These are phyloP conservation scores for Drosophila azteca DNA, from an alignment of 1,140 invertebrate species.

Conservation along the genomic window DNA sequence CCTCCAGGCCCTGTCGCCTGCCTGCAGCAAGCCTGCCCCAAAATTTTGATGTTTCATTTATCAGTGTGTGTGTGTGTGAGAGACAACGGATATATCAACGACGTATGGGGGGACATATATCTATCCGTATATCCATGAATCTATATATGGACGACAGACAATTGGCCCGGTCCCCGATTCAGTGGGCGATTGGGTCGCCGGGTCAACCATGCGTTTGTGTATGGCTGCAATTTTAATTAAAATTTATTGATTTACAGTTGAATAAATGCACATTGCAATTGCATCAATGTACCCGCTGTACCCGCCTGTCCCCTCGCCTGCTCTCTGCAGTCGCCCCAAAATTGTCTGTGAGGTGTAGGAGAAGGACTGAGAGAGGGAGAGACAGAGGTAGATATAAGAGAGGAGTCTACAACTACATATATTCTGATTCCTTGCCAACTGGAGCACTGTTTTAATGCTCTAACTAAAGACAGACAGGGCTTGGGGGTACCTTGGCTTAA, in stretches of 20 bases:
- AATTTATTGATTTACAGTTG: conserved; percentile 82
- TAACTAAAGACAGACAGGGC: too few species aligned
- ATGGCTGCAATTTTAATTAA: conserved; percentile 78
- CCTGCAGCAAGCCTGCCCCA: not conserved
- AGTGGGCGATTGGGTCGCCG: conserved; percentile 30
- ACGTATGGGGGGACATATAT: too few species aligned
- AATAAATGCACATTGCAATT: conserved; percentile 68
- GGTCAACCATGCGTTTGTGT: conserved; percentile 41
- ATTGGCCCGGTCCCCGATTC: conserved; percentile 43
- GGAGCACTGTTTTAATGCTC: too few species aligned
- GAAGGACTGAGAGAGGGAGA: too few species aligned
- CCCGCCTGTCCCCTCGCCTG: too few species aligned
- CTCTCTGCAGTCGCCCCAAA: too few species aligned
- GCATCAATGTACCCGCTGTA: conserved; percentile 45
- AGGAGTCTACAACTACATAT: too few species aligned
- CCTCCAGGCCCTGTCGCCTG: not conserved
- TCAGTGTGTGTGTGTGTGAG: conserved; percentile 2
- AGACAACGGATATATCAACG: not conserved
- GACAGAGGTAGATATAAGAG: too few species aligned
- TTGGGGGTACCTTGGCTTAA: too few species aligned
- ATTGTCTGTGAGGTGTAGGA: too few species aligned
- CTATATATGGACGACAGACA: conserved; percentile 25
- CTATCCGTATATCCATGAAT: not conserved
- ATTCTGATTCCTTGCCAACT: too few species aligned
- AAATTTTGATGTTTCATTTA: conserved; percentile 63